Percentiles rank a stretch among this genome's conserved stretches.
These are phyloP conservation scores for Eufriesea mexicana DNA, from an alignment of 1,140 invertebrate species.

Conservation along the genomic window DNA sequence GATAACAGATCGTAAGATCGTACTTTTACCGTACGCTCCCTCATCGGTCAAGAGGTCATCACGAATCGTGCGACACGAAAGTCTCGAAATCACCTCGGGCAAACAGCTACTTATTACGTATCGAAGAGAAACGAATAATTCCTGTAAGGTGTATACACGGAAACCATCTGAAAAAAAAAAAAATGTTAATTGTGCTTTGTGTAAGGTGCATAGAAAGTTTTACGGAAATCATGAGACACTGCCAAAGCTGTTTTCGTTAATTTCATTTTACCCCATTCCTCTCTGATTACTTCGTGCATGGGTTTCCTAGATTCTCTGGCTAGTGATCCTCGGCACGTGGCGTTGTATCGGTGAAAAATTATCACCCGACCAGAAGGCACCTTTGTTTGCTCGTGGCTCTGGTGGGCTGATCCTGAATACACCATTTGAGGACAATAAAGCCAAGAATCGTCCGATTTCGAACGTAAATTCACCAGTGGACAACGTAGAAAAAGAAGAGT, in stretches of 20 bases:
- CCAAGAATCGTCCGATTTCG: conserved; percentile 32
- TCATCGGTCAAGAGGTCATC: conserved; percentile 48
- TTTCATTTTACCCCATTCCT: background rate
- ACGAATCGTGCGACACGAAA: background rate
- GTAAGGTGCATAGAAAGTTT: background rate
- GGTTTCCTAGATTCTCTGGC: conserved; percentile 42
- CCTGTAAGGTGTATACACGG: background rate
- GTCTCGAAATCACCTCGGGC: background rate
- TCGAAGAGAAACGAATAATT: background rate
- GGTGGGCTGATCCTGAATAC: conserved; percentile 73
- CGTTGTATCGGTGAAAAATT: conserved; percentile 71
- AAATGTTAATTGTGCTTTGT: background rate
- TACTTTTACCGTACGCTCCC: background rate
- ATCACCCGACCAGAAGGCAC: conserved; percentile 75
- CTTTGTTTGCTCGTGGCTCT: conserved; percentile 71
- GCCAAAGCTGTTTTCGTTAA: background rate
- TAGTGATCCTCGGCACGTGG: conserved; percentile 38
- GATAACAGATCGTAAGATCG: background rate
- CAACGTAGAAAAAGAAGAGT: conserved; percentile 72
- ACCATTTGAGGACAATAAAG: conserved; percentile 58
- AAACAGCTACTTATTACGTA: background rate
- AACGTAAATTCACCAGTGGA: conserved; percentile 51
- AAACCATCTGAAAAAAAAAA: background rate
- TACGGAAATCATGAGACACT: background rate
- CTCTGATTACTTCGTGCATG: background rate